These are phyloP conservation scores for Tenebrosternarchus preto DNA, from an alignment of 2,113 vertebrate genomes.

Conservation along the genomic window DNA sequence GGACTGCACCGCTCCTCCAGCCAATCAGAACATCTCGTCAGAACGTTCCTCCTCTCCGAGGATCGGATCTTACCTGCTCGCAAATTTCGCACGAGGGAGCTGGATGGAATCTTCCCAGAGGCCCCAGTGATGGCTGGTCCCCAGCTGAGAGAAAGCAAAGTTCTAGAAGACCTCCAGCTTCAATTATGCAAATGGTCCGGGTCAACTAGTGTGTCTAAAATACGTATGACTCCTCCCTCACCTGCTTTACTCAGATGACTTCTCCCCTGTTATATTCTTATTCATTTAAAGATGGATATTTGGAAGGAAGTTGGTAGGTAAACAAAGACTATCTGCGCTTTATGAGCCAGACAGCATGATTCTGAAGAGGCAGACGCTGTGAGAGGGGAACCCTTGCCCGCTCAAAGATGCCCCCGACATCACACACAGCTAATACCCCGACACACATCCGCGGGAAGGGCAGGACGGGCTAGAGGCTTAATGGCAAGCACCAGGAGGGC, in stretches of 20 bases:
- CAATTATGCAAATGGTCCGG: constrained; percentile 54
- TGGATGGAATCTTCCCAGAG: background rate
- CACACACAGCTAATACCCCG: constrained; percentile 19
- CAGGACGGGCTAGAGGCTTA: constrained; percentile 30
- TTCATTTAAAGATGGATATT: constrained; percentile 51
- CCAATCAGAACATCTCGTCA: constrained; percentile 48
- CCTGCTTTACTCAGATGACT: constrained; percentile 48
- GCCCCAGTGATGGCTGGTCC: constrained; percentile 25
- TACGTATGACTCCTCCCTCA: background rate
- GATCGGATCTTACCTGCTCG: constrained; percentile 29
- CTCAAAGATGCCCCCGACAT: no score
- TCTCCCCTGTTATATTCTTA: constrained; percentile 51
- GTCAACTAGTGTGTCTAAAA: constrained; percentile 45
- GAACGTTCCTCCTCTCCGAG: constrained; percentile 12
- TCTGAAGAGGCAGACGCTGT: constrained; percentile 8
- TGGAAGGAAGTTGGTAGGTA: constrained; percentile 36
- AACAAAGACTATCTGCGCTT: constrained; percentile 46
- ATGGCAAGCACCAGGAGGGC: constrained; percentile 35
- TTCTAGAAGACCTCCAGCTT: constrained; percentile 41
- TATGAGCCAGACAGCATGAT: constrained; percentile 5
- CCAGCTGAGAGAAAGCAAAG: constrained; percentile 23
- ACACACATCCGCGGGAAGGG: constrained; percentile 18
- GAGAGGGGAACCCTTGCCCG: constrained; percentile 6
- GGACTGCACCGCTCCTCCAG: constrained; percentile 36
- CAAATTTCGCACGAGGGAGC: background rate